phyloP scores from a whole-genome alignment of 2,797 vertebrate genomes.

The Sebastes iracundus region DNA sequence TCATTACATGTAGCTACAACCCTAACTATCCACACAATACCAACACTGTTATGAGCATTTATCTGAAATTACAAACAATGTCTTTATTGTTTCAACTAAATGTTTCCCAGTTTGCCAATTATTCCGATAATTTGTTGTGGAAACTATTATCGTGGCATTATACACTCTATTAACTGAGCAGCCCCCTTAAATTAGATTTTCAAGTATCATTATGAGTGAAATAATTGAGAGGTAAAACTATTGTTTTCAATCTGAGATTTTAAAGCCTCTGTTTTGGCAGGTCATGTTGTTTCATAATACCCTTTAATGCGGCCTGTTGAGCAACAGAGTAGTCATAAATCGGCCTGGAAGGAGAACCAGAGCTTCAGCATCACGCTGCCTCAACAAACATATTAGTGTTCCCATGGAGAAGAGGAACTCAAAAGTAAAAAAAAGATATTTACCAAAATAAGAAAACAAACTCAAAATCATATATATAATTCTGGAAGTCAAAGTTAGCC shows the following conservation, averaged over 20 bases:
- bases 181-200: constrained; percentile 10
- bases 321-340: constrained; percentile 25
- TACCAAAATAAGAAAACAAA: background rate
- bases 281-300: constrained; percentile 38
- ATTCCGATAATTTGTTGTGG: background rate
- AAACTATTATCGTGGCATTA: background rate
- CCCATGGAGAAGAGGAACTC: background rate
- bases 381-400: background rate
- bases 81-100: constrained; percentile 1
- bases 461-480: background rate
- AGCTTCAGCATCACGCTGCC: background rate
- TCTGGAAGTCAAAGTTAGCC: background rate
- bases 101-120: constrained; percentile 2
- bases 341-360: background rate
- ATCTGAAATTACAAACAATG: background rate
- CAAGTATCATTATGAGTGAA: constrained; percentile 15
- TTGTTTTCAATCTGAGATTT: constrained; percentile 36
- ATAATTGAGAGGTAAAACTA: constrained; percentile 14
- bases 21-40: background rate
- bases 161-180: background rate
- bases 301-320: constrained; percentile 41
- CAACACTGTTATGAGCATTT: background rate
- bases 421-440: background rate
- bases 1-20: background rate
- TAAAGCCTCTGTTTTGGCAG: constrained; percentile 56